These are phyloP conservation scores for Hydrotaea cyrtoneurina DNA, from an alignment of 2,888 invertebrate species.

Conservation along the genomic window DNA sequence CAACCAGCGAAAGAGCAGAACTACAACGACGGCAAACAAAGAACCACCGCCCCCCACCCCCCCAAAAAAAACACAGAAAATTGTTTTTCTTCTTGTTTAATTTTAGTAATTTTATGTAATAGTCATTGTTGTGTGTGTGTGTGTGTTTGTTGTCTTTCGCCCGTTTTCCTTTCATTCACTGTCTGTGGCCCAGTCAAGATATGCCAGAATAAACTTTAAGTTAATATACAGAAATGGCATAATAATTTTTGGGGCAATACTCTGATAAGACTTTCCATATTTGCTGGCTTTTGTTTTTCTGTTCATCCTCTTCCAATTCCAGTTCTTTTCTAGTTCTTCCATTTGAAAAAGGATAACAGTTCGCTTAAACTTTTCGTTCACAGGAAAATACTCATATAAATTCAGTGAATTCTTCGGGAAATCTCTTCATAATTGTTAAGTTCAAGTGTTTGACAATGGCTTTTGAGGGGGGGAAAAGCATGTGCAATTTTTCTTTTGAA, in stretches of 20 bases:
- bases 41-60: too few species aligned
- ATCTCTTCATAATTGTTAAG: background rate
- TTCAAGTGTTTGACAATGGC: background rate
- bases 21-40: background rate
- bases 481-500: background rate
- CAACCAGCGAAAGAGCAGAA: conserved; percentile 16
- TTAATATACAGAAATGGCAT: conserved; percentile 71
- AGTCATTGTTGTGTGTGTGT: conserved; percentile 60
- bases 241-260: conserved; percentile 27
- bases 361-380: too few species aligned
- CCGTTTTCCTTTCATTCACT: conserved; percentile 43
- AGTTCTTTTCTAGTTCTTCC: background rate
- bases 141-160: conserved; percentile 60
- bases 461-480: too few species aligned
- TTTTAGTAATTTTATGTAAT: conserved; percentile 75
- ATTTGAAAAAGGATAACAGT: background rate
- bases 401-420: too few species aligned
- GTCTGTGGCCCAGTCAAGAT: conserved; percentile 33
- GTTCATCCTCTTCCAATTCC: too few species aligned
- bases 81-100: conserved; percentile 76
- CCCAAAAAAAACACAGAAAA: conserved; percentile 71
- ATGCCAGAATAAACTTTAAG: conserved; percentile 55
- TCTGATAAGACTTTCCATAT: background rate
- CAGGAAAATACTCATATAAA: too few species aligned
- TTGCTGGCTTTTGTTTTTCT: background rate